Evolutionary conservation across 2,888 invertebrate genomes (phyloP), one percentile per base, ranked within the genome.

Genomic region (Vesta saturnalis): DNA sequence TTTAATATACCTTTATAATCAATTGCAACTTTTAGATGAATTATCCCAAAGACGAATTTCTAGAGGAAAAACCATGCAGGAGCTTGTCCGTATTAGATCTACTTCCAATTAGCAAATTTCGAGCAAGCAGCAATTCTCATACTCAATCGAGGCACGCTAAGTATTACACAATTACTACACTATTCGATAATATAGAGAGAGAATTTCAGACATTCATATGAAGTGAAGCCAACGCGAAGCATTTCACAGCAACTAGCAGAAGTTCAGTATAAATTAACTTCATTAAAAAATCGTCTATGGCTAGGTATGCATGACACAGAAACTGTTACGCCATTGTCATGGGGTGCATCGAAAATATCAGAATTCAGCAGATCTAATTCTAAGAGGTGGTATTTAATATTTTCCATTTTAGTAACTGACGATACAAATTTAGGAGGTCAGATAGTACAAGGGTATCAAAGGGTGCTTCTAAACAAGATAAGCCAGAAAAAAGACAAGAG

Each of bases 231-330:
- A 16, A 14, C 49, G 12, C 63, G 57, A 15, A 69, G 66, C 6
- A 65, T 68, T 15, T 72, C 72, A 0, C 74, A 81, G 64, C 88
- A 89, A 77, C 83, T 88, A 23, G 83, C 87, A 56, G 90, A 91
- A 77, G 85, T 91, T 52, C 90, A 92, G 82, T 87, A 91, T 5
- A 92, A 91, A 80, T 81, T 93, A 4, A 86, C 86, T 69, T 87
- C 91, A 0, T 79, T 93, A 22, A 91, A 90, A 78, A 91, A 90
- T 80, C 91, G 91, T 83, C 86, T 93, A 55, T 94, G 94, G 94
- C 90, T 90, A 1, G 92, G 92, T 3, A 75, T 79, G 23, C 80
- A 79, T 6, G 87, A 85, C 77, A 83, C 76, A 12, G 81, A 84
- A 55, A 64, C 74, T 0, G 80, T 77, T 56, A 78, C 83, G 56